Evolutionary conservation across 2,113 vertebrate species (phyloP), one percentile per base, ranked within the genome.

Genomic region (Cololabis saira): DNA sequence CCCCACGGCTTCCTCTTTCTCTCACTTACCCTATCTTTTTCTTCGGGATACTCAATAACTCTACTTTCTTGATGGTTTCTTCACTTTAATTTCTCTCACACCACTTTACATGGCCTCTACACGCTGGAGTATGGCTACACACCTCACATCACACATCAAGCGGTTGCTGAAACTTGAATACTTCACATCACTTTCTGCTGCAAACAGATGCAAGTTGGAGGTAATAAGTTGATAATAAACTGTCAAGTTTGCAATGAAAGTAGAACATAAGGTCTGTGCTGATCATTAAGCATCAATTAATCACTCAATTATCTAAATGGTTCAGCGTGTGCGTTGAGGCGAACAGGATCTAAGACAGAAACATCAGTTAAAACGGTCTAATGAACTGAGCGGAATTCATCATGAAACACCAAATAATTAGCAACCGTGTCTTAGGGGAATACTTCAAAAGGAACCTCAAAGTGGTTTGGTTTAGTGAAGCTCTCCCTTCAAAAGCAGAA

Each of bases 371-470:
- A 89, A 90, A 81, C 83, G 71, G 74, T 85, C 87, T 93, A 92
- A 93, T 90, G 90, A 92, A 91, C 87, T 76, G 73, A 83, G 74
- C 64, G n/a, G 89, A 85, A 92, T 90, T 90, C 89, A 86, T 86
- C 86, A 88, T 87, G 85, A 89, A 92, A 92, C 85, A 75, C 66
- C 61, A 70, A 92, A 93, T 90, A 89, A 93, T 92, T 93, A 92
- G 84, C 86, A 82, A 81, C 67, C 67, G 61, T 88, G 87, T 92
- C 89, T 88, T 82, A n/a, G 72, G 90, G 89, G 90, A 91, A 75
- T 82, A 86, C 85, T 90, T 93, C 89, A 92, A 92, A 91, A 71
- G 71, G 55, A 89, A 85, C 89, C 91, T 90, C 87, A 91, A 91
- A 91, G 91, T 87, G 83, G 66, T 88, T 87, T 12, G 68, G 80